A percentile compares a stretch with the other conserved stretches of the same genome.
Evolutionary conservation across 2,888 invertebrate genomes (phyloP).

Genomic region (Polydrusus cervinus): DNA sequence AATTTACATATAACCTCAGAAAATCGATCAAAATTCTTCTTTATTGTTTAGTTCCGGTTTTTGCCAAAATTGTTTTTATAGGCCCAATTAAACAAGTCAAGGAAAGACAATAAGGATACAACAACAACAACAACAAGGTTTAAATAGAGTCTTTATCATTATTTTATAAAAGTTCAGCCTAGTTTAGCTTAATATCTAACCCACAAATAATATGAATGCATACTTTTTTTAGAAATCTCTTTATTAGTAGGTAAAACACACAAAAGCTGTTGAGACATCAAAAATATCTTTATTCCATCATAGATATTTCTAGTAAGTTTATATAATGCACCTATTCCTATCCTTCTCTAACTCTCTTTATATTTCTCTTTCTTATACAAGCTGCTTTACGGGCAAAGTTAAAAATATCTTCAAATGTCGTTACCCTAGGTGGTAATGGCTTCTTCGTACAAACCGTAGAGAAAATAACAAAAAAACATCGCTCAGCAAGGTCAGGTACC

Average conservation of each 20-base stretch:
- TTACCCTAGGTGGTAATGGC: not conserved
- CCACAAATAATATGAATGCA: too few species aligned
- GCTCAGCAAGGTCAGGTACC: constrained; percentile 27
- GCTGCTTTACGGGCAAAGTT: not conserved
- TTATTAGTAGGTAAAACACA: too few species aligned
- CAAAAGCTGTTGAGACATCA: too few species aligned
- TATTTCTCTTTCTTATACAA: not conserved
- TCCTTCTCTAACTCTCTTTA: not conserved
- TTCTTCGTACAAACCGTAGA: not conserved
- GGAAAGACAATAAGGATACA: not conserved
- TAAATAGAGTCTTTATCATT: too few species aligned
- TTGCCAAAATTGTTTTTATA: not conserved
- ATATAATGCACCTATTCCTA: not conserved
- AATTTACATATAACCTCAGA: constrained; percentile 7
- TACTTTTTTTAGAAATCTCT: too few species aligned
- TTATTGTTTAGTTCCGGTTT: constrained; percentile 7
- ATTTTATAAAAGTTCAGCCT: too few species aligned
- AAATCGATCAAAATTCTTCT: constrained; percentile 1
- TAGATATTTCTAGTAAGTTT: not conserved
- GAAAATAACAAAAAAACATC: constrained; percentile 15
- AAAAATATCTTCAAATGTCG: not conserved
- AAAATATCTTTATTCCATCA: too few species aligned
- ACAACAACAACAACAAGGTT: too few species aligned
- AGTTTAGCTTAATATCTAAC: too few species aligned
- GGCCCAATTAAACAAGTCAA: not conserved